Evolutionary conservation across 2,113 vertebrate genomes (phyloP), one percentile per base, ranked within the genome.

Genomic region (Dasyprocta punctata): DNA sequence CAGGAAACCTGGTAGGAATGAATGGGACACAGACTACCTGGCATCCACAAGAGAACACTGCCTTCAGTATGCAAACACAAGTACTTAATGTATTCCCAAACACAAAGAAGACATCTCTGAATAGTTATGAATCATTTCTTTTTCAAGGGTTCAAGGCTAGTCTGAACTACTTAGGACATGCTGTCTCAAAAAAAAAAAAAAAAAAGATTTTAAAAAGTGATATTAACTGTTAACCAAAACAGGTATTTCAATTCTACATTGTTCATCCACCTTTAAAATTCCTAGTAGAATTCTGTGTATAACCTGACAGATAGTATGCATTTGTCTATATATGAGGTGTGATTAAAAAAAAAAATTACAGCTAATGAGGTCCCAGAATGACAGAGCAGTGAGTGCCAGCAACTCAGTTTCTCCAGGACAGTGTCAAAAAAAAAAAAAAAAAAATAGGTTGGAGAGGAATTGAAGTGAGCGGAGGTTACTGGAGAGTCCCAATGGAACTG

Each of bases 281-380:
- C 60, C 95, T 89, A 89, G 63, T 89, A 89, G 63, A 94, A 96
- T 85, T 94, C 84, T 92, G 58, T 78, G 84, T 52, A 87, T 80
- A 75, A 94, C 36, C 93, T 93, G 92, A 83, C 77, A 86, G 96
- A 93, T 7, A 69, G 58, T 58, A 96, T 36, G 77, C 38, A 87
- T 30, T 16, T 82, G 94, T 73, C 85, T 47, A 65, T 63, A 56
- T 28, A 44, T 47, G 24, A 77, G 44, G 44, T 77, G 26, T 47
- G 26, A 28, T 77, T 12, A 54, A 54, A 54, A 54, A 54, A 1
- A 28, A 30, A 16, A 47, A 77, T 28, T 14, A 30, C 10, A 16
- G 44, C 16, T 77, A 47, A 44, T 44, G 24, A 47, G 73, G 5
- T 47, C 4, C 12, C 73, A 41, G 41, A 41, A 73, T 38, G 41